Base-by-base conservation (phyloP, 2,113 vertebrate genomes). In the Oreochromis tanganicae region DNA sequence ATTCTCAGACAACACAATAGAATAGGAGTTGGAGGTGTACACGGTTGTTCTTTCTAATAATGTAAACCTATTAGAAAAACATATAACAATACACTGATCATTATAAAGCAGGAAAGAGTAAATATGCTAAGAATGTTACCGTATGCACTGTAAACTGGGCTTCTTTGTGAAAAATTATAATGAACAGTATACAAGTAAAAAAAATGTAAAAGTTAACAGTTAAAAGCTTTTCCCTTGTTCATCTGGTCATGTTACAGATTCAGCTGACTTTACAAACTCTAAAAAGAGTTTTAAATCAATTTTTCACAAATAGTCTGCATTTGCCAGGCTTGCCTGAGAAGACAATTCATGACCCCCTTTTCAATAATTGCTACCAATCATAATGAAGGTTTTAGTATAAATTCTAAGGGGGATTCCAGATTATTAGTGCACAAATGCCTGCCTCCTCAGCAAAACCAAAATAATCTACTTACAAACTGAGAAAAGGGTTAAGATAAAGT, bases 381-480 rank as follows among this genome's bases (percentile, higher is more conserved):
- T 32, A 52, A 57, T 21, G 12, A 80, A 38, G 5, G 43, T 32
- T 66, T 88, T 21, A n/a, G 38, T 46, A 61, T 80, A 78, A 68
- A 2, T 14, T 66, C 56, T 61, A 73, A 84, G 34, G 82, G 2
- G 11, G 68, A 66, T 48, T 66, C 34, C 36, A 84, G 84, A 89
- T 84, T 82, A 71, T 90, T 55, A 38, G 38, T 34, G 71, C 29
- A 55, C 27, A 85, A 83, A 71, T 83, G 73, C 57, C 78, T 75
- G 73, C n/a, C 36, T 78, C 78, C 27, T 61, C 17, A 71, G 27
- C 54, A 50, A 9, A 87, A 82, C 9, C 16, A 38, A 63, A 75
- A 78, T 86, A 81, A 90, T 83, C 90, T 84, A 8, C 61, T 91
- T 81, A 83, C 36, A 80, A 43, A 80, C 56, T 85, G 78, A 92